A percentile compares a stretch with the other conserved stretches of the same genome.
These are phyloP conservation scores for Phocides pigmalion DNA, from an alignment of 1,140 invertebrate genomes.

Conservation along the genomic window DNA sequence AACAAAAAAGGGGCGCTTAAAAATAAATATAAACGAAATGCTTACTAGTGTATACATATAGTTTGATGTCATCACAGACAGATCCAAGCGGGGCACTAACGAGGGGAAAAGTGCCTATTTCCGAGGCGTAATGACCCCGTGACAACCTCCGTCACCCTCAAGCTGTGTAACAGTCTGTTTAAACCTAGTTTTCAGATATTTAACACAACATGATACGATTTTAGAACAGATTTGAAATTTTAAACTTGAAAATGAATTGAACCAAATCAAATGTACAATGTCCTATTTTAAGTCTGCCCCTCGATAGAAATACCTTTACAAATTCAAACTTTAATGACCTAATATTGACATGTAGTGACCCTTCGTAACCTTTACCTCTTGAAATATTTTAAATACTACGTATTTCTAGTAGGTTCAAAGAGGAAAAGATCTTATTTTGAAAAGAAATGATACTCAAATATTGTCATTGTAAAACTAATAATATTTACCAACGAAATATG, in stretches of 20 bases:
- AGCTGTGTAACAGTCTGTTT: conserved; percentile 27
- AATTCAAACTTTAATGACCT: no score
- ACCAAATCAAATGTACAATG: no score
- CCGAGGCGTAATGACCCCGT: conserved; percentile 74
- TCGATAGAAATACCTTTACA: no score
- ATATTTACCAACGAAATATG: no score
- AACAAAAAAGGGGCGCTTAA: not conserved
- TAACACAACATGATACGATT: not conserved
- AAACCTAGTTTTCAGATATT: conserved; percentile 20
- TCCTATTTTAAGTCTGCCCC: no score
- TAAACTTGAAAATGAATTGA: not conserved
- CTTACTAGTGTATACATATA: conserved; percentile 33
- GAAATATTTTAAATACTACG: no score
- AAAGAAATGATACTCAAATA: no score
- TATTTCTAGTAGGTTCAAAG: no score
- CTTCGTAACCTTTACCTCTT: no score
- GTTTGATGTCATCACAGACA: conserved; percentile 51
- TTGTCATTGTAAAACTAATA: no score
- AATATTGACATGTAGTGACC: no score
- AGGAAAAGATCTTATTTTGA: no score
- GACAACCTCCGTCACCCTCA: conserved; percentile 56
- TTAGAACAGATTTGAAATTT: not conserved
- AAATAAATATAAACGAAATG: not conserved
- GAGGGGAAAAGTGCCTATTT: conserved; percentile 82
- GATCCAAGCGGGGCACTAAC: conserved; percentile 69